Percentiles rank a stretch among this genome's conserved stretches.
Conservation (phyloP, 2,888 invertebrate species). For the Acleris literana region DNA sequence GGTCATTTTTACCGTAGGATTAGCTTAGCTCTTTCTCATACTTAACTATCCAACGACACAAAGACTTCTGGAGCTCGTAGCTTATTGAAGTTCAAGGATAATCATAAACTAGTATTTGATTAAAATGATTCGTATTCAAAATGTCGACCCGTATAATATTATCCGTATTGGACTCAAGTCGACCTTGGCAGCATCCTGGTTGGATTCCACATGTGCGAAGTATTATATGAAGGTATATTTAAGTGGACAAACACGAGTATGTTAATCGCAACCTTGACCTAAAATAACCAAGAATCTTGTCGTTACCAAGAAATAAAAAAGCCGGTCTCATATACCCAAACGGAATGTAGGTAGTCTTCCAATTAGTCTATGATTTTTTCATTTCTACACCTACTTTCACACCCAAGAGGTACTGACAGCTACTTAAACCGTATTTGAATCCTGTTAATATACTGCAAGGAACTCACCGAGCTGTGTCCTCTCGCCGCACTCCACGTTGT, state of each 20-base stretch:
- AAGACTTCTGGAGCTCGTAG: neutral
- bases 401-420: too few relatives aligned
- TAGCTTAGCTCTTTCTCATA: too few relatives aligned
- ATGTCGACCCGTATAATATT: conserved; percentile 35
- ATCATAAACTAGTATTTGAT: conserved; percentile 7
- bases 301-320: conserved; percentile 21
- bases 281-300: conserved; percentile 35
- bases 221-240: conserved; percentile 52
- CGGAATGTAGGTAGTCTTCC: neutral
- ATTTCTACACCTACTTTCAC: too few relatives aligned
- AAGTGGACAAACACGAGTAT: conserved; percentile 44
- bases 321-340: neutral
- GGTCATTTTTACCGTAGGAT: too few relatives aligned
- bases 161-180: conserved; percentile 45
- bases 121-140: conserved; percentile 15
- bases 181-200: conserved; percentile 76
- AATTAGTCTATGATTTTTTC: too few relatives aligned
- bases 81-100: conserved; percentile 17
- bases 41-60: neutral
- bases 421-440: too few relatives aligned
- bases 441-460: too few relatives aligned
- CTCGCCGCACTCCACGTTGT: conserved; percentile 96
- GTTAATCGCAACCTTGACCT: conserved; percentile 63
- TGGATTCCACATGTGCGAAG: conserved; percentile 47
- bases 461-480: conserved; percentile 91